phyloP scores from a whole-genome alignment of 2,113 vertebrate genomes.

The Cygnus atratus region DNA sequence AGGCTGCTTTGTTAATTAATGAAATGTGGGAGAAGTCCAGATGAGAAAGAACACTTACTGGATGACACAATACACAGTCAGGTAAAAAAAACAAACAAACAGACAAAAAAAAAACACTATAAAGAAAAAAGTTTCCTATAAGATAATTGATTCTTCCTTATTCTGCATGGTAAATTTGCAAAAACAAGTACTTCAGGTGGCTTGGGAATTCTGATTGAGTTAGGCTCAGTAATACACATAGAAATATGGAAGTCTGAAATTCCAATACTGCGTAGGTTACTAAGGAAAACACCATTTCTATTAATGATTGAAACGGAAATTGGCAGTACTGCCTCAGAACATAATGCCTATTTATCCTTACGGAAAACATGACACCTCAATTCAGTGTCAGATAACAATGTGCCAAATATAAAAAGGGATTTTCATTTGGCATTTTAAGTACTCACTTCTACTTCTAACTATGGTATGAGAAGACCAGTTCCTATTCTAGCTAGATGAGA shows the following conservation, averaged over 20 bases:
- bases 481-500: conserved; percentile 45
- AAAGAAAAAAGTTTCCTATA: neutral
- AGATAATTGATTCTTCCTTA: neutral
- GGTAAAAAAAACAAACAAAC: neutral
- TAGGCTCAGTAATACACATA: neutral
- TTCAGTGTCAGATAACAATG: conserved; percentile 31
- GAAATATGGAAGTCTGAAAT: conserved; percentile 32
- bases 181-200: neutral
- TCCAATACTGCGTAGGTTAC: conserved; percentile 1
- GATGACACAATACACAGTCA: neutral
- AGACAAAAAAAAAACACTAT: too few relatives aligned
- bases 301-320: conserved; percentile 14
- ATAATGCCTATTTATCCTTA: conserved; percentile 63
- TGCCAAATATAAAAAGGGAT: conserved; percentile 64
- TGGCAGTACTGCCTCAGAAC: conserved; percentile 53
- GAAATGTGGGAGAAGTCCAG: neutral
- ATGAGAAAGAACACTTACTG: neutral
- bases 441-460: conserved; percentile 1
- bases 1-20: neutral
- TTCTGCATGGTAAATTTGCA: neutral
- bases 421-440: conserved; percentile 56
- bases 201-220: neutral
- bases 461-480: conserved; percentile 26
- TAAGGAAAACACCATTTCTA: conserved; percentile 32
- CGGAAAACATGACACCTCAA: conserved; percentile 53